Base-by-base conservation (phyloP, 64 coral and sea anemone species). In the Trachythela sp. region DNA sequence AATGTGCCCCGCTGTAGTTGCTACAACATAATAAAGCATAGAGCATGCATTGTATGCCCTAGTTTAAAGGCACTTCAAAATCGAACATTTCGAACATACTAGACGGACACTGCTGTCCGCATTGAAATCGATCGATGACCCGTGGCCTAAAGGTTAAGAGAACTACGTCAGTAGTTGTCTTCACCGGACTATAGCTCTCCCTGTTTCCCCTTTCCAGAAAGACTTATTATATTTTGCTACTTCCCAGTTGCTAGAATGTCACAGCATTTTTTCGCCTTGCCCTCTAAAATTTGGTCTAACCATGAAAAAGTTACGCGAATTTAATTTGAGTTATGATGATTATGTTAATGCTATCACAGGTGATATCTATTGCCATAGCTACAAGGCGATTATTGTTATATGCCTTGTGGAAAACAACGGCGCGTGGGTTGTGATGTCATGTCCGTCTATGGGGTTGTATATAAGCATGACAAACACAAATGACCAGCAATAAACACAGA, bases 51-150 rank as follows among this genome's bases (percentile, higher is more conserved):
- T 64, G 56, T n/a, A n/a, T 27, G 26, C 56, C 26, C 56, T 26
- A 27, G 26, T 13, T 64, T 26, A 26, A 27, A 64, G 8, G 26
- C 56, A 64, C 0, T 26, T 24, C 18, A 27, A 64, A 64, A 64
- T 45, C 4, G 42, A 45, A 45, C 4, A 45, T 45, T n/a, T 64
- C 13, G 56, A 64, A 64, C 0, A 6, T 20, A 26, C 56, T n/a
- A 64, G 56, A 64, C 20, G 56, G 6, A 64, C 5, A 26, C 56
- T 18, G 15, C 24, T 64, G 56, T 64, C 8, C 56, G 26, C 56
- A 27, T 64, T 64, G 56, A 64, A 64, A 64, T 64, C 20, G n/a
- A 64, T 64, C 56, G 56, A n/a, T 64, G 56, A 64, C 56, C 56
- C 56, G 26, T 27, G 20, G 26, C 56, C 13, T 64, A 20, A 24